phyloP scores from a whole-genome alignment of 2,888 invertebrate species.

The Timema podura region DNA sequence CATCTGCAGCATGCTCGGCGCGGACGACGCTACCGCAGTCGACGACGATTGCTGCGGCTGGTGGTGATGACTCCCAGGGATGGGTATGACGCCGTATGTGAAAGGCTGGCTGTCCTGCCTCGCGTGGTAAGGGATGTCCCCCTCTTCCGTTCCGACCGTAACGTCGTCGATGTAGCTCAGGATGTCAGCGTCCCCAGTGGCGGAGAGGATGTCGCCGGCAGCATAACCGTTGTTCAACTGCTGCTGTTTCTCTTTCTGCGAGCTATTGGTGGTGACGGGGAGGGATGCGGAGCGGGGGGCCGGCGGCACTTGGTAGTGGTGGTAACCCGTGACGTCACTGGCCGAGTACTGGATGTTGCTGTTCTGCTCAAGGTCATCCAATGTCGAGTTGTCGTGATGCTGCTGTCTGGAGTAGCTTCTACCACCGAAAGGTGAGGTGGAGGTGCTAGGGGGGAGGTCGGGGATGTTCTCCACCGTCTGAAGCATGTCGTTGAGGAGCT shows the following conservation, averaged over 20 bases:
- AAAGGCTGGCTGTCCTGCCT: constrained; percentile 84
- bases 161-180: constrained; percentile 46
- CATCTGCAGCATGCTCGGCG: constrained; percentile 61
- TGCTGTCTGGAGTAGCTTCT: not conserved
- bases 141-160: constrained; percentile 50
- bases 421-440: constrained; percentile 21
- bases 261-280: not conserved
- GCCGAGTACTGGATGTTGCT: constrained; percentile 14
- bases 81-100: constrained; percentile 69
- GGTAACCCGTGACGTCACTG: not conserved
- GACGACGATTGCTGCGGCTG: constrained; percentile 36
- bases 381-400: constrained; percentile 19
- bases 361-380: constrained; percentile 23
- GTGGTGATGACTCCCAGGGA: constrained; percentile 28
- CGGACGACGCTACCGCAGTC: constrained; percentile 39
- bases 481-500: constrained; percentile 80
- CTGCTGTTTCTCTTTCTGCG: not conserved
- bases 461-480: constrained; percentile 82
- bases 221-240: constrained; percentile 32
- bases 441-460: constrained; percentile 40
- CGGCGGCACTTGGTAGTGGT: not conserved
- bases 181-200: constrained; percentile 38
- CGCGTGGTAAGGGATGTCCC: constrained; percentile 86
- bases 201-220: constrained; percentile 38
- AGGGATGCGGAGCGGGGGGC: not conserved